Percentiles rank a stretch among this genome's conserved stretches.
These are phyloP conservation scores for Mastigias papua DNA, from an alignment of 30 jellyfish, hydroid and myxozoan species.

Conservation along the genomic window DNA sequence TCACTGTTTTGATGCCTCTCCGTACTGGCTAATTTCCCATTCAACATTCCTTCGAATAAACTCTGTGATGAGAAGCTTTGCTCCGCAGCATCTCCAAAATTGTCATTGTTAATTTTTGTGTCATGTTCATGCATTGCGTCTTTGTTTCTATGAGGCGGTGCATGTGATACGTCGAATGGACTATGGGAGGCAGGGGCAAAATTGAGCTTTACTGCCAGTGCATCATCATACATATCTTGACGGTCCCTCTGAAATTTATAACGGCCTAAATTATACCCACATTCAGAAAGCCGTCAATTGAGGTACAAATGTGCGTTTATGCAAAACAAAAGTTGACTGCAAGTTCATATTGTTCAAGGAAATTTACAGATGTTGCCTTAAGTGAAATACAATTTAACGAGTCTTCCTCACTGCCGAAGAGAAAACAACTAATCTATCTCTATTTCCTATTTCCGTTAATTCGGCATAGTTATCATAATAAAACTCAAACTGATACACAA, in stretches of 20 bases:
- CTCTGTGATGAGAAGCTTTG: background rate
- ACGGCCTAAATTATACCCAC: background rate
- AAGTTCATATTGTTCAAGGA: too few relatives aligned
- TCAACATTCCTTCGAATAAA: constrained; percentile 1
- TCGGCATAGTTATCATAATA: too few relatives aligned
- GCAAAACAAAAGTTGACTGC: too few relatives aligned
- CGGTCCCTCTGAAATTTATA: constrained; percentile 51
- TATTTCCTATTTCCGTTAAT: too few relatives aligned
- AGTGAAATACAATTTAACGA: too few relatives aligned
- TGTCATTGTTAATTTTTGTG: background rate
- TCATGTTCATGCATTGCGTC: background rate
- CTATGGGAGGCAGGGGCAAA: constrained; percentile 5
- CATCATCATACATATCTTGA: constrained; percentile 8
- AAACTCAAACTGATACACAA: too few relatives aligned
- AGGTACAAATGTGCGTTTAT: too few relatives aligned
- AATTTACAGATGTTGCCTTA: too few relatives aligned
- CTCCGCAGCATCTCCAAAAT: background rate
- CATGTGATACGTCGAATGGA: background rate
- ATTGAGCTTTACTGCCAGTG: constrained; percentile 16
- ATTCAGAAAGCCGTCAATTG: too few relatives aligned
- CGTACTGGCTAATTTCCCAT: background rate
- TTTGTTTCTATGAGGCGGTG: background rate
- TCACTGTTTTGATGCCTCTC: background rate
- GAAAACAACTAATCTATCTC: too few relatives aligned
- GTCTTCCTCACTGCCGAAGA: too few relatives aligned